Evolutionary conservation across 2,888 invertebrate species (phyloP).

Genomic region (Lamellibrachia columna): DNA sequence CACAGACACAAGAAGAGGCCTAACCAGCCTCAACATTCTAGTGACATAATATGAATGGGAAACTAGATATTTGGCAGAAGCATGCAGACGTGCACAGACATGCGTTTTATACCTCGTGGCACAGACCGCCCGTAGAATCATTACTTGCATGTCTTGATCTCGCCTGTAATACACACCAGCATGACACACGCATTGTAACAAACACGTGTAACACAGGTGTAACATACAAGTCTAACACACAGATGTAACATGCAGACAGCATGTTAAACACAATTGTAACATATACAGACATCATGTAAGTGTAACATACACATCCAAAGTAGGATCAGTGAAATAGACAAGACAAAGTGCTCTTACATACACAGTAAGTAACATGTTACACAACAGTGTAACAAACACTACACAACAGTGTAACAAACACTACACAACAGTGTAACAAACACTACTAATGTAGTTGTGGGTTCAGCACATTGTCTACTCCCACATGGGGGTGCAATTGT

Average conservation of each 20-base stretch:
- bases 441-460: neutral
- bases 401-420: neutral
- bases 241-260: neutral
- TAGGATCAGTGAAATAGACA: no score
- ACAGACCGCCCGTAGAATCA: constrained; percentile 27
- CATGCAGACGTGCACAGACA: neutral
- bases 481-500: no score
- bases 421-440: neutral
- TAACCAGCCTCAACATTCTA: no score
- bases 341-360: no score
- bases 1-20: no score
- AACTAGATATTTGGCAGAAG: neutral
- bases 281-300: neutral
- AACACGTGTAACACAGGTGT: neutral
- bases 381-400: no score
- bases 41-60: no score
- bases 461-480: neutral
- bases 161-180: constrained; percentile 20
- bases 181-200: neutral
- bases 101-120: neutral
- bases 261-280: neutral
- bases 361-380: no score
- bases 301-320: neutral
- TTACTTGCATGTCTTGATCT: constrained; percentile 33
- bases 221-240: neutral